Evolutionary conservation across 2,113 vertebrate species (phyloP), one percentile per base, ranked within the genome.

Genomic region (Bolborhynchus lineola): DNA sequence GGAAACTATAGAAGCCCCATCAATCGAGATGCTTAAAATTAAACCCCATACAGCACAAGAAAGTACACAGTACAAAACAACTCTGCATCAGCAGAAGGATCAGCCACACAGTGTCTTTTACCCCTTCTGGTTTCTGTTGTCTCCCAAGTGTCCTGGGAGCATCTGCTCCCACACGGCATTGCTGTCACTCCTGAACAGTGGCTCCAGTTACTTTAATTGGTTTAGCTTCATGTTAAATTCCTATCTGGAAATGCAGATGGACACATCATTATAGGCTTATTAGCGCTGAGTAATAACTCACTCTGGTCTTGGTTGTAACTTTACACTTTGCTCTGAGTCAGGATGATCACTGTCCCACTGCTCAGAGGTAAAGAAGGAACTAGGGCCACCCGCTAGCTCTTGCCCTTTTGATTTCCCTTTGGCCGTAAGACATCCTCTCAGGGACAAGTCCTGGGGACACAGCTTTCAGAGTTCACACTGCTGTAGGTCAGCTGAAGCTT

Each of bases 1-100:
- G 93, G 95, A 97, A 95, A 92, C 49, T n/a, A 41, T 11, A 83
- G 81, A 92, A 91, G 74, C 44, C 44, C 77, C 91, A 85, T 94
- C 81, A 69, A 93, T 18, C 2, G 9, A 72, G 41, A 80, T 76
- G 41, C 35, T 91, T 94, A 76, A 95, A 95, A 93, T 91, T 71
- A 87, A 91, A 79, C 62, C 87, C 52, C 53, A 16, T 60, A 89
- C 89, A 89, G 86, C 65, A 89, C 10, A 1, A 81, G 50, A 93
- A 93, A 68, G 64, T 42, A 46, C 29, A 26, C 1, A 39, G 86
- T 1, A 6, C 69, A 81, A 67, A 95, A 10, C 50, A 91, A 46
- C 63, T 7, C 44, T 16, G 18, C 50, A 59, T 57, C 3, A 59
- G 83, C 65, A 65, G 70, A 35, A 89, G 65, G 39, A 68, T 68